Conservation (phyloP, 2,113 vertebrate species). For the Myxocyprinus asiaticus region DNA sequence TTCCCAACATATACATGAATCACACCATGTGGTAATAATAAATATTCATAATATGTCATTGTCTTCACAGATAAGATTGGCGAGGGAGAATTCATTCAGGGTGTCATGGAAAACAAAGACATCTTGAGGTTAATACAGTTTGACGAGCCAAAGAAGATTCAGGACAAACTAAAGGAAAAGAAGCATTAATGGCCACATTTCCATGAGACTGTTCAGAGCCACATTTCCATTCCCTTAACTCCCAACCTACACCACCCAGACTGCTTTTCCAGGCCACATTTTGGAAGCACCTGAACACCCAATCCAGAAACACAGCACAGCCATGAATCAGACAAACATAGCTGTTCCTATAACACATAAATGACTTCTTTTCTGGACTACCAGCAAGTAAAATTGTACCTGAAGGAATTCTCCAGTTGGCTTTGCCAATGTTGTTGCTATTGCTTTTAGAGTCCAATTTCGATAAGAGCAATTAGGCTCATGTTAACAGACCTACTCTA, state of each 20-base stretch:
- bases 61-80: slow-evolving; percentile 82
- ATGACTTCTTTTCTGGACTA: background rate
- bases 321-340: background rate
- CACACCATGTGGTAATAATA: background rate
- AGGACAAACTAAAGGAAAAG: slow-evolving; percentile 84
- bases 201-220: slow-evolving; percentile 55
- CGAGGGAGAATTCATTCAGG: slow-evolving; percentile 87
- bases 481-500: slow-evolving; percentile 64
- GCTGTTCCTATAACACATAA: background rate
- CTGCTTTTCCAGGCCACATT: slow-evolving; percentile 20
- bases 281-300: background rate
- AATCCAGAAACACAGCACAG: background rate
- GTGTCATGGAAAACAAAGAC: slow-evolving; percentile 86
- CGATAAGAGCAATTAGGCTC: slow-evolving; percentile 67
- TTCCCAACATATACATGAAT: background rate
- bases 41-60: background rate
- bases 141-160: slow-evolving; percentile 85
- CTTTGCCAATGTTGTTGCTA: background rate
- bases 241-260: background rate
- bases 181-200: slow-evolving; percentile 65
- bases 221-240: slow-evolving; percentile 51
- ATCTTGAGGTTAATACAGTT: slow-evolving; percentile 89
- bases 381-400: background rate
- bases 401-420: background rate
- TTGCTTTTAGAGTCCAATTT: slow-evolving; percentile 27